Base-by-base conservation (phyloP, 2,113 vertebrate genomes). In the Ramphastos sulfuratus region DNA sequence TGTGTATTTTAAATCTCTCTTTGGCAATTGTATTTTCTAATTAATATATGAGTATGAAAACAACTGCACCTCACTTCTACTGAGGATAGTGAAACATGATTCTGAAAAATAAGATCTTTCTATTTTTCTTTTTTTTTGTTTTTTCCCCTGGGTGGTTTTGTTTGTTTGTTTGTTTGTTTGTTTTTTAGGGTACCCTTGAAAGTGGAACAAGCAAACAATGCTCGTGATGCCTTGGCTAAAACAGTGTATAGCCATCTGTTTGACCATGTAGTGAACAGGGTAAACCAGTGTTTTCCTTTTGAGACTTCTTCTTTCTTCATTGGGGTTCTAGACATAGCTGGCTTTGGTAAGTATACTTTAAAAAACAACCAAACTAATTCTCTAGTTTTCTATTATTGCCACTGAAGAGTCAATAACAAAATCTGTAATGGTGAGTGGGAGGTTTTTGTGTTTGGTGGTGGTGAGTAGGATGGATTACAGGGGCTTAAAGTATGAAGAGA, bases 211-310 rank as follows among this genome's bases (percentile, higher is more conserved):
- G 99, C 99, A 11, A 99, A 99, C 96, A 99, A 98, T 37, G 99
- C 99, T 2, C 98, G 99, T 0, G 99, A 99, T 85, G 99, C 99
- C 7, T 96, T 99, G 95, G 99, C 98, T 25, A 99, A 99, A 97
- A 99, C 99, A 0, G 98, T 99, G 8, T 99, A 99, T 80, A 99
- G 99, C 94, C 98, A 98, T 12, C 98, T 99, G 31, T 99, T 99
- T 79, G 99, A 99, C 97, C 99, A 99, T 12, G 99, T 99, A 90
- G 99, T 99, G 39, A 99, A 98, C 94, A 96, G 99, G 50, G 99
- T 99, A 54, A 99, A 99, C 96, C 98, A 99, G 90, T 99, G 99
- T 95, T 99, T 99, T 95, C 99, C 99, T 54, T 99, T 99, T 92
- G 98, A 99, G 82, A 98, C 98, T 3, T 99, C 99, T 2, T 97